These are phyloP conservation scores for Odocoileus virginianus DNA, from an alignment of 2,113 vertebrate genomes.

Conservation along the genomic window DNA sequence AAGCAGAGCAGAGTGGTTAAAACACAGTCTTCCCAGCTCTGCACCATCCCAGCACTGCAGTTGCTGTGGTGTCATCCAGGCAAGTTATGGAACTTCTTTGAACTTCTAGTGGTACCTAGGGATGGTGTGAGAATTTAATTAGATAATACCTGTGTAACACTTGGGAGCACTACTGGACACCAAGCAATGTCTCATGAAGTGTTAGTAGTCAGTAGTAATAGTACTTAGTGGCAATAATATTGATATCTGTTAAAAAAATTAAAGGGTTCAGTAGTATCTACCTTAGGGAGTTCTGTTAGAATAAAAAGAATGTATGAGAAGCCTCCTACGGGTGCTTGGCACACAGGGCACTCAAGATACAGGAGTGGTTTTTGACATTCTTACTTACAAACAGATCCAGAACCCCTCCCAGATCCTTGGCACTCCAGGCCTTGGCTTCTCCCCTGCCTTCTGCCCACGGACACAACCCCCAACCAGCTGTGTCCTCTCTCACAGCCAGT, in stretches of 20 bases:
- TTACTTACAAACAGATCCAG: not conserved
- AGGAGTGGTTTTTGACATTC: not conserved
- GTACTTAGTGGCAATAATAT: not conserved
- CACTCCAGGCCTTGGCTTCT: not conserved
- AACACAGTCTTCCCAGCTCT: not conserved
- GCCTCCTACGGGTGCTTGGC: not conserved
- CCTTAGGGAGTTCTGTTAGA: not conserved
- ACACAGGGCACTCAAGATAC: not conserved
- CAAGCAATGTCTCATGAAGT: not conserved
- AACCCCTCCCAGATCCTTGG: not conserved
- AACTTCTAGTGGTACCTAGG: not conserved
- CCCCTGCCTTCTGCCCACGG: not conserved
- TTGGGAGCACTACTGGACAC: not conserved
- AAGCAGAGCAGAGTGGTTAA: not conserved
- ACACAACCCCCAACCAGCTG: not conserved
- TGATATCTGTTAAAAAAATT: not conserved
- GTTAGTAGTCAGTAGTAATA: not conserved
- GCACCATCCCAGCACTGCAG: not conserved
- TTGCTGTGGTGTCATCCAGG: not conserved
- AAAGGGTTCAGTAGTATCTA: not conserved
- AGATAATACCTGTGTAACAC: not conserved
- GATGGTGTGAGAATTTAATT: not conserved
- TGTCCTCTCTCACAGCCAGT: constrained; percentile 85
- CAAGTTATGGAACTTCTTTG: not conserved
- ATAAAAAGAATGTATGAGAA: not conserved